Base-by-base conservation (phyloP, 2,888 invertebrate genomes). In the Drosophila parthenogenetica region DNA sequence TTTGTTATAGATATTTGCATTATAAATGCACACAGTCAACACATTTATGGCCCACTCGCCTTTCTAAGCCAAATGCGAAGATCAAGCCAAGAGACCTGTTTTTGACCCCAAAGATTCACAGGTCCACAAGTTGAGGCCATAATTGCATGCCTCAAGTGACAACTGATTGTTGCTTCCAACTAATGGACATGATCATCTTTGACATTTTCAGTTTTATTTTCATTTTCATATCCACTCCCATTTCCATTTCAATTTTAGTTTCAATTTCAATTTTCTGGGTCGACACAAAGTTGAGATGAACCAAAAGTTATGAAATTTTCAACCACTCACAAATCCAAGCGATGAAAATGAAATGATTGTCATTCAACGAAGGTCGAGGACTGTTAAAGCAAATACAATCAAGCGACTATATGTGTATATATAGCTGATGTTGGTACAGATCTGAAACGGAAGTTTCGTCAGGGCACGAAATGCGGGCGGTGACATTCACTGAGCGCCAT, bases 401-500 rank as follows among this genome's bases (percentile, higher is more conserved):
- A 32, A 2, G 25, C 5, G 19, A 2, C 40, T 10, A 11, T 29
- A 32, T 25, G 45, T 32, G 13, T 17, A 51, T 61, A 53, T 53
- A 29, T 25, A 39, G 16, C 32, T 40, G 11, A n/a, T 46, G 46
- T 25, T 25, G 25, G 29, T 29, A 29, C 46, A 19, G 16, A 25
- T 11, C 17, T 37, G 39, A 51, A 25, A 57, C 59, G 54, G 58
- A 57, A 48, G 72, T 67, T 71, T 75, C 59, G 37, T 42, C 76
- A 63, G 66, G 39, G 16, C 19, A 43, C 53, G 11, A 69, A 71
- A 66, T 61, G 66, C 66, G 55, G 65, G 53, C 73, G 73, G 71
- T 71, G 76, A 75, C 76, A 75, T 76, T 76, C 71, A 68, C n/a
- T 51, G 61, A 45, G 32, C 72, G 70, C 84, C 82, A 82, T 82